Evolutionary conservation across 2,113 vertebrate genomes (phyloP).

Genomic region (Ammodytes dubius): DNA sequence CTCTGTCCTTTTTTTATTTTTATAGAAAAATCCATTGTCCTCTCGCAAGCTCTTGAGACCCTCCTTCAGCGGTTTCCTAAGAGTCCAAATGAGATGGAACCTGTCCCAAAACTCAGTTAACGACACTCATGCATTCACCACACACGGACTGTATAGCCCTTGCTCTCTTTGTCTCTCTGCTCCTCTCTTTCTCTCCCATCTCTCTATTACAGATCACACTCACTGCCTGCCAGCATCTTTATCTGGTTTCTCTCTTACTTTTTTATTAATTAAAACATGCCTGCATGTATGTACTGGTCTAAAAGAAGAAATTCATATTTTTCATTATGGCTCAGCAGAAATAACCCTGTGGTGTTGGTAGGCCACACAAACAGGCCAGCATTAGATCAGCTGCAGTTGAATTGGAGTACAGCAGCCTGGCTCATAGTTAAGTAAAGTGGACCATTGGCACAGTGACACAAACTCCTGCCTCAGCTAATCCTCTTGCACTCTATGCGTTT

Average conservation of each 20-base stretch:
- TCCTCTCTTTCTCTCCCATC: neutral
- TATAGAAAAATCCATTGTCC: slow-evolving; percentile 54
- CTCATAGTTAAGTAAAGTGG: slow-evolving; percentile 47
- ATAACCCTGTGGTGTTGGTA: neutral
- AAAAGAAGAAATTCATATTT: slow-evolving; percentile 20
- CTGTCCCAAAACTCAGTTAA: slow-evolving; percentile 18
- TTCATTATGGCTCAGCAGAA: slow-evolving; percentile 12
- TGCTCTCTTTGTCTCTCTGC: slow-evolving; percentile 9
- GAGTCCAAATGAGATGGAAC: slow-evolving; percentile 53
- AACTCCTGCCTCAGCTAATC: slow-evolving; percentile 34
- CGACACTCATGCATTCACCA: slow-evolving; percentile 28
- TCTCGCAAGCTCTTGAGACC: slow-evolving; percentile 46
- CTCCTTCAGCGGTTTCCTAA: slow-evolving; percentile 26
- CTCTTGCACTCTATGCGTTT: slow-evolving; percentile 17
- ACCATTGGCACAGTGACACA: slow-evolving; percentile 48
- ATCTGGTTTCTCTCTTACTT: neutral
- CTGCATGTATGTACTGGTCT: slow-evolving; percentile 6
- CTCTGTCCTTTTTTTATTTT: neutral
- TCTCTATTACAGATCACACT: neutral
- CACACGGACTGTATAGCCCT: slow-evolving; percentile 10
- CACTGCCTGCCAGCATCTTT: neutral
- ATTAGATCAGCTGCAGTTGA: slow-evolving; percentile 20
- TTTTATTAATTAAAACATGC: neutral
- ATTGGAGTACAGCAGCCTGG: slow-evolving; percentile 9
- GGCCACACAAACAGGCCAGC: slow-evolving; percentile 19